Evolutionary conservation across 2,113 vertebrate species (phyloP).

Genomic region (Stigmatopora nigra): DNA sequence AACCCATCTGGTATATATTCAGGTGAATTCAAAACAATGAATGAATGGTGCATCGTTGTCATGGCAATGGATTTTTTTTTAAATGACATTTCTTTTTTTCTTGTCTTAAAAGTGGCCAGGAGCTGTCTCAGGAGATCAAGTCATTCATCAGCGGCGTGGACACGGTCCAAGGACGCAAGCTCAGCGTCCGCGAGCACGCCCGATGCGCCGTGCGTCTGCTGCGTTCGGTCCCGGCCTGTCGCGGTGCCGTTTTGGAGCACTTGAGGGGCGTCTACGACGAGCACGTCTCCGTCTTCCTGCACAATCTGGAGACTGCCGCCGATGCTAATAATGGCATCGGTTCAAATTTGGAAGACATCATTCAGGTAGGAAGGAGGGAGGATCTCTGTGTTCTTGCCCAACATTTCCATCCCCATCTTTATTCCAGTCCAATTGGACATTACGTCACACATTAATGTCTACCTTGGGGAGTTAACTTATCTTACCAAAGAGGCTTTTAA

Average conservation of each 20-base stretch:
- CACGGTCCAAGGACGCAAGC: conserved; percentile 77
- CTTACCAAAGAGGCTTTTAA: too few relatives aligned
- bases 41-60: too few relatives aligned
- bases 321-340: conserved; percentile 47
- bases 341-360: conserved; percentile 81
- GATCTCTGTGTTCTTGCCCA: neutral
- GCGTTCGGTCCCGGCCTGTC: conserved; percentile 81
- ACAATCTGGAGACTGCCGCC: conserved; percentile 67
- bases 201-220: conserved; percentile 83
- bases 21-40: too few relatives aligned
- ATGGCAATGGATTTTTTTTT: too few relatives aligned
- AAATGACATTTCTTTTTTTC: neutral
- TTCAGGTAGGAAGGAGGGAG: conserved; percentile 62
- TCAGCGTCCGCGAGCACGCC: conserved; percentile 80
- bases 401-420: neutral
- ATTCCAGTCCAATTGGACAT: too few relatives aligned
- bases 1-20: too few relatives aligned
- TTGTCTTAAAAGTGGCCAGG: conserved; percentile 71
- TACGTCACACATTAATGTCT: too few relatives aligned
- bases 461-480: too few relatives aligned
- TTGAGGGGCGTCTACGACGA: conserved; percentile 85
- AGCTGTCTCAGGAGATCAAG: conserved; percentile 85
- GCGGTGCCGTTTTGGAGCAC: conserved; percentile 84
- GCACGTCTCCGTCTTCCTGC: conserved; percentile 77
- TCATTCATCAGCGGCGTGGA: conserved; percentile 84